Evolutionary conservation across 2,113 vertebrate genomes (phyloP), one percentile per base, ranked within the genome.

Genomic region (Thunnus thynnus): DNA sequence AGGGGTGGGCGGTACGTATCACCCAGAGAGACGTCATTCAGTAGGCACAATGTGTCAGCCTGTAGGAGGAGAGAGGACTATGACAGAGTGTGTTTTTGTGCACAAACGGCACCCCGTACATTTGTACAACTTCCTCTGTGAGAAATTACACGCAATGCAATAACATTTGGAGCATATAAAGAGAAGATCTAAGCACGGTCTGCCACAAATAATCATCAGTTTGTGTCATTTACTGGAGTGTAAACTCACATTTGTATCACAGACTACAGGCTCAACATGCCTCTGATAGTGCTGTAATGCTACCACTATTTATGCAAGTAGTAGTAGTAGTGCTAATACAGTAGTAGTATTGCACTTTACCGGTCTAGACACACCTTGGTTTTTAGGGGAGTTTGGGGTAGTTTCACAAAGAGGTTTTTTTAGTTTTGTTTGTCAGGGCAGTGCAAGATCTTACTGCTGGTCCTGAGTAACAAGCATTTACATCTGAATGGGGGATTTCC

Each of bases 11-110:
- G 52, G 52, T 54, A 56, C 54, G 10, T 25, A 56, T 1, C 30
- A 14, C 50, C 55, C 64, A 68, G n/a, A 54, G 50, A 48, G 63
- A 85, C 72, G 58, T 90, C 85, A 89, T 48, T 83, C 72, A 51
- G 68, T 18, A 11, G 67, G 70, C 60, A 52, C 74, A 62, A 44
- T 75, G 72, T 68, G 77, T 67, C 74, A 56, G 74, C 68, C 70
- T 77, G 82, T 76, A 30, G 72, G 82, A 80, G 64, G 85, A 70
- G 62, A 71, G 22, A 18, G 50, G 46, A 54, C 82, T 74, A 52
- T 54, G 61, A 73, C 70, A 77, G 48, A 62, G 57, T 17, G 51
- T 54, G 14, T 68, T 74, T 69, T 54, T 81, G 55, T 66, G 60
- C 32, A 61, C 27, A 46, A 77, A 64, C 25, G 76, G 50, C 64